These are phyloP conservation scores for Terebella lapidaria DNA, from an alignment of 2,888 invertebrate genomes.

Conservation along the genomic window DNA sequence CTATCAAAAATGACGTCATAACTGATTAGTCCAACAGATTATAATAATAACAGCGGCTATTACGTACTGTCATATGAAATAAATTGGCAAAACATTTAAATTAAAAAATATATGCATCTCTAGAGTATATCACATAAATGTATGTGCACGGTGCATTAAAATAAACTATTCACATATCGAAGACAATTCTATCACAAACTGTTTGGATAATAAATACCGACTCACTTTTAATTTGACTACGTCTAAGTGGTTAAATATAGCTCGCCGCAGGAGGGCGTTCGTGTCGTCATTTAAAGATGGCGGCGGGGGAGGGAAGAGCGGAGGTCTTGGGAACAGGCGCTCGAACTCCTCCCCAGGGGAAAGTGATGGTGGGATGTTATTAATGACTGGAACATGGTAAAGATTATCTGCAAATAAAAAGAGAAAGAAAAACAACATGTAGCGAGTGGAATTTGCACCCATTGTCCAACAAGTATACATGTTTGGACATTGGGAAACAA, in stretches of 20 bases:
- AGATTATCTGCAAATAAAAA: neutral
- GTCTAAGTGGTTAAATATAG: conserved; percentile 18
- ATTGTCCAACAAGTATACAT: too few species aligned
- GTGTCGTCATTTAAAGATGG: conserved; percentile 19
- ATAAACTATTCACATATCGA: too few species aligned
- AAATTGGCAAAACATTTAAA: neutral
- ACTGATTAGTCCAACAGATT: too few species aligned
- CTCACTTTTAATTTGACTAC: neutral
- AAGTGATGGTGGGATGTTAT: neutral
- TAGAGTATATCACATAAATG: too few species aligned
- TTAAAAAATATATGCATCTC: neutral
- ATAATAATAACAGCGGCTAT: too few species aligned
- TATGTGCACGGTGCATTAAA: too few species aligned
- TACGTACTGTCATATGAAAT: too few species aligned
- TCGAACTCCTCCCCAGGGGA: neutral
- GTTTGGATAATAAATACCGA: neutral
- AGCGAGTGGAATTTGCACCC: too few species aligned
- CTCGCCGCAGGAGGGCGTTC: conserved; percentile 18
- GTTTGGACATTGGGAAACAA: too few species aligned
- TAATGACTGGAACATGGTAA: neutral
- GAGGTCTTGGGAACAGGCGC: conserved; percentile 20
- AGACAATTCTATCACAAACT: too few species aligned
- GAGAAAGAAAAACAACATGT: too few species aligned
- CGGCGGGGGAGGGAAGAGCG: conserved; percentile 24
- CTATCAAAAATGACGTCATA: too few species aligned